These are phyloP conservation scores for Benthosema pterotum DNA, from an alignment of 2,797 vertebrate genomes.

Conservation along the genomic window DNA sequence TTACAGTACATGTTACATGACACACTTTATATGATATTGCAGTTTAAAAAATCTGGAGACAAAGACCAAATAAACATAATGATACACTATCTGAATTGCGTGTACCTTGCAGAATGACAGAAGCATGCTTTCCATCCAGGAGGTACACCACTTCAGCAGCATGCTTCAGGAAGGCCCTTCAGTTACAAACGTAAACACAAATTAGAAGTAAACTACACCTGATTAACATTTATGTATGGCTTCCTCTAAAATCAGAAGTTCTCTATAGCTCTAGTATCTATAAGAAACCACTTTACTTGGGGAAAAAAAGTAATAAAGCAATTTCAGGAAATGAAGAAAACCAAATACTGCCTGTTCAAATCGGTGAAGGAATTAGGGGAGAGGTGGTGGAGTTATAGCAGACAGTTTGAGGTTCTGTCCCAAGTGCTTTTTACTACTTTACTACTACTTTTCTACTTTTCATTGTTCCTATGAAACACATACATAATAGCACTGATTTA, in stretches of 20 bases:
- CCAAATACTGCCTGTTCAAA: no score
- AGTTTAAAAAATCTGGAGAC: background rate
- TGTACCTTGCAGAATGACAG: conserved; percentile 93
- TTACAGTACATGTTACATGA: background rate
- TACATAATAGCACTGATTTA: no score
- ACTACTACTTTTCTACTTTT: no score
- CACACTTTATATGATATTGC: background rate
- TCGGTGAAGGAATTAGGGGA: no score
- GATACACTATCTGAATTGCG: background rate
- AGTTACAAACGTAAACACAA: conserved; percentile 30
- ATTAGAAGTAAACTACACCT: conserved; percentile 1
- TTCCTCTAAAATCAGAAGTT: background rate
- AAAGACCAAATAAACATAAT: background rate
- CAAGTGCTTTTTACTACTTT: no score
- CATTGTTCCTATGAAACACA: no score
- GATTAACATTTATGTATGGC: background rate
- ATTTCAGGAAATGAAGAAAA: no score
- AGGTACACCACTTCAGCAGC: conserved; percentile 90
- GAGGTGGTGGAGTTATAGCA: no score
- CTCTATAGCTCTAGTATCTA: no score
- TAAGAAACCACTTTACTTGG: no score
- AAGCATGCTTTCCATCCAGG: conserved; percentile 87
- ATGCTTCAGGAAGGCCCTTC: conserved; percentile 88
- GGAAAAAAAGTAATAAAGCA: no score
- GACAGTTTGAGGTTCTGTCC: no score